Evolutionary conservation across 2,113 vertebrate genomes (phyloP).

Genomic region (Poeciliopsis turrubarensis): DNA sequence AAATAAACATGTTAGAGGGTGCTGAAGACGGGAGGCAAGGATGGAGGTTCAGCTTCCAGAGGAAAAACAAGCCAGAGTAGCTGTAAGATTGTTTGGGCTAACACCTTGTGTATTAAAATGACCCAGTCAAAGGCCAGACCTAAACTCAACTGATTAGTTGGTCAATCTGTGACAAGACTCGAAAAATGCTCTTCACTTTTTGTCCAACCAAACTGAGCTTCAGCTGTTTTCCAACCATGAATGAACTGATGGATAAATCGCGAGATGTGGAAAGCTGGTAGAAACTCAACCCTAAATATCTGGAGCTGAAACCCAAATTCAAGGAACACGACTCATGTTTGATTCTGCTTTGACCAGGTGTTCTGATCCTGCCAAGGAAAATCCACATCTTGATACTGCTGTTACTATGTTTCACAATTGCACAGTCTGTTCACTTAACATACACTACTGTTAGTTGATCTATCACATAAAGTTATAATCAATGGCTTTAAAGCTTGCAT

Average conservation of each 20-base stretch:
- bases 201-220: no score
- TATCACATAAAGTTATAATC: neutral
- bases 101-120: neutral
- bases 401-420: neutral
- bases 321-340: neutral
- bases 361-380: neutral
- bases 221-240: no score
- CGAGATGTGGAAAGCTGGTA: neutral
- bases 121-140: neutral
- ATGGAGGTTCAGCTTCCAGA: no score
- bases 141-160: neutral
- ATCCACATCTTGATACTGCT: neutral
- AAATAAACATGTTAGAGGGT: no score
- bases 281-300: neutral
- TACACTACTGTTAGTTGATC: neutral
- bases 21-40: no score
- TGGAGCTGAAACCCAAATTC: neutral
- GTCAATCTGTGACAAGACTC: neutral
- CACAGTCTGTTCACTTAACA: neutral
- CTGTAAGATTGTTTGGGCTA: no score
- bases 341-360: neutral
- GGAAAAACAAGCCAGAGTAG: no score
- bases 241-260: neutral
- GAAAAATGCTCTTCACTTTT: neutral
- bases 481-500: neutral